Conservation (phyloP, 2,113 vertebrate genomes). For the Paramormyrops kingsleyae region DNA sequence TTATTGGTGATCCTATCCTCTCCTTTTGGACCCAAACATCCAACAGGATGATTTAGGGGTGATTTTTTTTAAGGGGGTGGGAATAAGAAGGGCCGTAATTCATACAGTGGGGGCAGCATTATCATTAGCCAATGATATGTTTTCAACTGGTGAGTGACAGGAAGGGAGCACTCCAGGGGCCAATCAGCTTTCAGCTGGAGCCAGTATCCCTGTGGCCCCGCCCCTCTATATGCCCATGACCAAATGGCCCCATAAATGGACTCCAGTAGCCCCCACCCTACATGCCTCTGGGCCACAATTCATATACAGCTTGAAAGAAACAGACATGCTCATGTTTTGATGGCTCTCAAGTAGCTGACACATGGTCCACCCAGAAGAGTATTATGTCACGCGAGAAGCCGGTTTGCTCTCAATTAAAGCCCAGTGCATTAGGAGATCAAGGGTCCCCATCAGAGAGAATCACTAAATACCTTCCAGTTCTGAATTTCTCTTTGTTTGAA, state of each 20-base stretch:
- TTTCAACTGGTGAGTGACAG: neutral
- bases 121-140: neutral
- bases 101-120: neutral
- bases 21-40: too few species aligned
- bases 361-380: neutral
- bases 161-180: neutral
- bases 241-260: neutral
- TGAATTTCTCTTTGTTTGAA: constrained; percentile 21
- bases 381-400: neutral
- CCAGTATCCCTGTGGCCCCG: neutral
- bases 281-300: neutral
- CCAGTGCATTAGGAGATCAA: constrained; percentile 15
- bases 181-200: neutral
- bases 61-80: neutral
- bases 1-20: neutral
- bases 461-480: neutral
- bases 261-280: neutral
- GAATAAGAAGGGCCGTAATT: neutral
- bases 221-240: neutral
- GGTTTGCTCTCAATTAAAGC: constrained; percentile 3
- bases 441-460: constrained; percentile 21
- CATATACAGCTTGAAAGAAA: neutral
- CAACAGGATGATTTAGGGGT: neutral
- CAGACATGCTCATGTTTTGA: neutral
- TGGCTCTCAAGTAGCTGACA: neutral